Base-by-base conservation (phyloP, 2,888 invertebrate species). In the Nymphalis urticae region DNA sequence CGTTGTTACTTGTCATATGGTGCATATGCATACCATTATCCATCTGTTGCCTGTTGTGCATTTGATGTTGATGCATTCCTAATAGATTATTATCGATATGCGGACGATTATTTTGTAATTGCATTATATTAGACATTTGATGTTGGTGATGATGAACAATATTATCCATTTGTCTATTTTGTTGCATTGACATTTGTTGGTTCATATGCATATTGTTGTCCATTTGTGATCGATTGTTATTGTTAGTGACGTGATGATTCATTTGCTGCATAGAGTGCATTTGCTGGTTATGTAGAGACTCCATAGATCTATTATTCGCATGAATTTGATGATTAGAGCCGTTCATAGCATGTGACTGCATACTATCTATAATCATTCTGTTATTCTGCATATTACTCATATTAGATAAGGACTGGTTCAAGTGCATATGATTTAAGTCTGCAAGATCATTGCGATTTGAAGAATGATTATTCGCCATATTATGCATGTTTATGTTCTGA, bases 51-150 rank as follows among this genome's bases (percentile, higher is more conserved):
- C 91, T 84, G 72, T 87, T 89, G 74, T 93, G 93, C 82, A 92
- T 88, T 83, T 91, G 90, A 75, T 92, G 91, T 75, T 88, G 89
- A 75, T 93, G 92, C 84, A 92, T 88, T 59, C 83, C 81, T 85
- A 92, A 87, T 73, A 90, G 77, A 69, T 88, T 89, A 70, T 80
- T 87, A 24, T 92, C 92, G 24, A 89, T 84, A 71, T 92, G 90
- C 36, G 83, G 79, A 1, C 87, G 86, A 80, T 88, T 89, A 75
- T 85, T 90, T 80, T 89, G 91, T 71, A 91, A 86, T 75, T 92
- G 92, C 90, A 92, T 92, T 17, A 88, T 85, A 73, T 89, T 90
- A 19, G 90, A 77, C 84, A 91, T 89, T 80, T 89, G 92, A 78
- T 92, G 92, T 76, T 90, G 92, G 70, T 91, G 92, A 75, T 92